Evolutionary conservation across 1,140 invertebrate genomes (phyloP).

Genomic region (Elymnias hypermnestra): DNA sequence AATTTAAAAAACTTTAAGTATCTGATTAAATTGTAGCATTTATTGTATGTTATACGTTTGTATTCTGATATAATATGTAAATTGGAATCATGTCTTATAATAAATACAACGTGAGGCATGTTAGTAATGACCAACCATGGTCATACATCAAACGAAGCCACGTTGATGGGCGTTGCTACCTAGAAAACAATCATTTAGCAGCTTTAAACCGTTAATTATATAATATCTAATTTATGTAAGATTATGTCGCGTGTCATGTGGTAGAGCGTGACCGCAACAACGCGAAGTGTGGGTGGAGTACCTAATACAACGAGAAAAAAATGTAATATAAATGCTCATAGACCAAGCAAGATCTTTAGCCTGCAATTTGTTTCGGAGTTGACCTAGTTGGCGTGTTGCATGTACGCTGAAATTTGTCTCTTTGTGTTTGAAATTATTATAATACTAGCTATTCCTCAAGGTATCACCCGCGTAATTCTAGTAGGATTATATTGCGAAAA

Average conservation of each 20-base stretch:
- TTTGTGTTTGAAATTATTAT: too few relatives aligned
- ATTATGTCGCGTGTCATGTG: constrained; percentile 20
- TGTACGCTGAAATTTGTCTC: constrained; percentile 4
- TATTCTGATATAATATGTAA: too few relatives aligned
- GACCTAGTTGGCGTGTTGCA: constrained; percentile 16
- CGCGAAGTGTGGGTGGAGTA: constrained; percentile 13
- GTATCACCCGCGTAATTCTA: too few relatives aligned
- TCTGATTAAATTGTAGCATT: too few relatives aligned
- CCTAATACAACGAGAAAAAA: constrained; percentile 7
- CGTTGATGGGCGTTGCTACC: background rate
- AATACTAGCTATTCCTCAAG: too few relatives aligned
- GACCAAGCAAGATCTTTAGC: constrained; percentile 12
- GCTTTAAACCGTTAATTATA: constrained; percentile 20
- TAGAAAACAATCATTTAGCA: constrained; percentile 12
- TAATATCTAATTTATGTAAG: constrained; percentile 13
- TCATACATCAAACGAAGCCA: too few relatives aligned
- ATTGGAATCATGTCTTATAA: too few relatives aligned
- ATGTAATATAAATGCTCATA: constrained; percentile 5
- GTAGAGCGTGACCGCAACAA: constrained; percentile 20
- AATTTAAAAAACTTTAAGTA: too few relatives aligned
- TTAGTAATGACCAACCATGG: too few relatives aligned
- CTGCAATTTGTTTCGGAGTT: constrained; percentile 15
- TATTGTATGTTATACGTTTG: too few relatives aligned
- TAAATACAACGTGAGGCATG: too few relatives aligned
- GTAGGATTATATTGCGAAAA: too few relatives aligned